Base-by-base conservation (phyloP, 2,888 invertebrate genomes). In the Cylindroiulus punctatus region DNA sequence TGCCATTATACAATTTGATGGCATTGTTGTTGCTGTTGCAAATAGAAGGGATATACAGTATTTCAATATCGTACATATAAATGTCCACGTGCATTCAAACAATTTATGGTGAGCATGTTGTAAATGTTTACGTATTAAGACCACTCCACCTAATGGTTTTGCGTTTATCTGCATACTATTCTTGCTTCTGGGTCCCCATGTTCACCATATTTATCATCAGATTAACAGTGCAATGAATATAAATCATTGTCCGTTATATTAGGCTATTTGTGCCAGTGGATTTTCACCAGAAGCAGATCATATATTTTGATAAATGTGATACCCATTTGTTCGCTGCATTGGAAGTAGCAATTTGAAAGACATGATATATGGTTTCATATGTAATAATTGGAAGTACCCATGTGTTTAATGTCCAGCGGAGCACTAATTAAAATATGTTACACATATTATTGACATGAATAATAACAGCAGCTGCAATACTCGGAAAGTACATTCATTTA, bases 391-490 rank as follows among this genome's bases (percentile, higher is more conserved):
- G 30, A 14, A 30, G 76, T 30, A 76, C 76, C 76, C 76, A 76
- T 30, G 76, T 76, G 76, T 30, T 30, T 30, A 76, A 76, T 76
- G 76, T 76, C 76, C 76, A 76, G 76, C 26, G 30, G 76, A 26
- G 76, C 30, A 76, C 76, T 76, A 76, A 76, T 76, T 76, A 30
- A 30, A 76, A 76, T 76, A 76, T 76, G 76, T 76, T 76, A 17
- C 76, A 30, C 8, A 30, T 76, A 26, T 26, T 76, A 76, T 76
- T 76, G 76, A 4, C 76, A 76, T 76, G 76, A 76, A 10, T 76
- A 76, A 76, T 76, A 30, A 76, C 76, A 30, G 26, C 76, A 76
- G 76, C 76, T 76, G 76, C 76, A 76, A 14, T 76, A 14, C 12
- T 76, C 30, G 14, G 26, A 76, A 76, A 30, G 0, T 17, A 12